Base-by-base conservation (phyloP, 2,797 vertebrate species). In the Trichosurus vulpecula region DNA sequence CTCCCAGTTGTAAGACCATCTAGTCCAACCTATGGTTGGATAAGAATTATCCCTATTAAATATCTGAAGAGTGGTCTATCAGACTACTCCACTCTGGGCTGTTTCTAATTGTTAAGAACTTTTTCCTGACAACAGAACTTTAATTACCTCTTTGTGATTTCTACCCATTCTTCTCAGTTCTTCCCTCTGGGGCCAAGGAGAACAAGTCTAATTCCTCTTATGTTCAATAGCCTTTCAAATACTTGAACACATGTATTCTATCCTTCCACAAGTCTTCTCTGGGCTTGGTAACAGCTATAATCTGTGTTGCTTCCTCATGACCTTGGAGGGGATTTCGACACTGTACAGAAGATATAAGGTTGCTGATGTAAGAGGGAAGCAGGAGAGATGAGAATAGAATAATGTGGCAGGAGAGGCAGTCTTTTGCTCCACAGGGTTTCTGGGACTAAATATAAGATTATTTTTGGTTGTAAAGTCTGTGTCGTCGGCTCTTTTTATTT, bases 301-400 rank as follows among this genome's bases (percentile, higher is more conserved):
- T 87, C 74, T 25, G 91, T 93, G 81, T 93, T 74, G 57, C n/a
- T 90, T 93, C n/a, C 93, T 47, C 35, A 54, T 10, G 29, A 94
- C 56, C 56, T 93, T 55, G 58, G 93, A 87, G 74, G 53, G 41
- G n/a, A 74, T 31, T 9, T 74, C 93, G 66, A 11, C 8, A 1
- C 16, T 81, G 16, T 0, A 1, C 0, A 52, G 56, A 52, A 90
- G 89, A 81, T 10, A 11, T 14, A 6, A 93, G 54, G 52, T 19
- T 51, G 31, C 52, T 92, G 6, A 52, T 29, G 11, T 41, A 31
- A 53, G 8, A 52, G 52, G 53, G 27, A 31, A 2, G 4, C 4
- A 90, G 6, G 35, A 90, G 54, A 4, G 41, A 54, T 22, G 27
- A 93, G 54, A 52, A n/a, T 16, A 27, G 58, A 51, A 31, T 90